Percentiles rank a stretch among this genome's conserved stretches.
phyloP scores from a whole-genome alignment of 2,888 invertebrate species.

The Linnaemya tessellans region DNA sequence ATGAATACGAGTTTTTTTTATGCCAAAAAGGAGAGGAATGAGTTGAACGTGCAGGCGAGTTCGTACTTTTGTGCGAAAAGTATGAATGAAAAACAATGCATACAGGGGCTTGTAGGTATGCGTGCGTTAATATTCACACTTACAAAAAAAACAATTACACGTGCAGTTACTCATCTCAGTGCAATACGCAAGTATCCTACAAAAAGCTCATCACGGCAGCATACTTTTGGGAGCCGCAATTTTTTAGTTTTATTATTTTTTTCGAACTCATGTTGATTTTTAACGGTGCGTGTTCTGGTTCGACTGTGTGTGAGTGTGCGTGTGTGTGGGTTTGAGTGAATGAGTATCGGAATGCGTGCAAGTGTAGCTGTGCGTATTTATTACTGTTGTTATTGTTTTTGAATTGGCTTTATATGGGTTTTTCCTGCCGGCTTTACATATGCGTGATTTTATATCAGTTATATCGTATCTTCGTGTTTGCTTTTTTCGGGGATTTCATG shows the following conservation, averaged over 20 bases:
- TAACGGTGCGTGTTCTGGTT: slow-evolving; percentile 44
- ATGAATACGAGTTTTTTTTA: slow-evolving; percentile 51
- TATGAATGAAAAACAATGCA: slow-evolving; percentile 65
- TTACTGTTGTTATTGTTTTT: slow-evolving; percentile 33
- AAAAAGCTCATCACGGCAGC: slow-evolving; percentile 63
- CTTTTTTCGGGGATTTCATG: slow-evolving; percentile 55
- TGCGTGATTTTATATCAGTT: slow-evolving; percentile 34
- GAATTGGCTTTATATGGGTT: slow-evolving; percentile 33
- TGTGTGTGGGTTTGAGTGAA: not conserved
- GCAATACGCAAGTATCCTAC: slow-evolving; percentile 37
- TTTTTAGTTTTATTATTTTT: slow-evolving; percentile 26
- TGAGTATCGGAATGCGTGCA: slow-evolving; percentile 34
- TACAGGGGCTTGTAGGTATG: slow-evolving; percentile 21
- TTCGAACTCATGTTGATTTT: slow-evolving; percentile 23
- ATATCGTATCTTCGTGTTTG: slow-evolving; percentile 9
- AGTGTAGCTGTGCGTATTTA: slow-evolving; percentile 53
- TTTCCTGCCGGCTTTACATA: slow-evolving; percentile 62
- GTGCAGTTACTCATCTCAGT: slow-evolving; percentile 52
- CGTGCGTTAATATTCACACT: slow-evolving; percentile 46
- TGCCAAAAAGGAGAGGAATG: slow-evolving; percentile 47
- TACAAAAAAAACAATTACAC: slow-evolving; percentile 7
- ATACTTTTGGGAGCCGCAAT: slow-evolving; percentile 62
- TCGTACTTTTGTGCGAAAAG: slow-evolving; percentile 39
- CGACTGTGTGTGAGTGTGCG: not conserved
- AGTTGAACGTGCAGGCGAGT: slow-evolving; percentile 44